Evolutionary conservation across 1,140 invertebrate species (phyloP).

Genomic region (Nephotettix cincticeps): DNA sequence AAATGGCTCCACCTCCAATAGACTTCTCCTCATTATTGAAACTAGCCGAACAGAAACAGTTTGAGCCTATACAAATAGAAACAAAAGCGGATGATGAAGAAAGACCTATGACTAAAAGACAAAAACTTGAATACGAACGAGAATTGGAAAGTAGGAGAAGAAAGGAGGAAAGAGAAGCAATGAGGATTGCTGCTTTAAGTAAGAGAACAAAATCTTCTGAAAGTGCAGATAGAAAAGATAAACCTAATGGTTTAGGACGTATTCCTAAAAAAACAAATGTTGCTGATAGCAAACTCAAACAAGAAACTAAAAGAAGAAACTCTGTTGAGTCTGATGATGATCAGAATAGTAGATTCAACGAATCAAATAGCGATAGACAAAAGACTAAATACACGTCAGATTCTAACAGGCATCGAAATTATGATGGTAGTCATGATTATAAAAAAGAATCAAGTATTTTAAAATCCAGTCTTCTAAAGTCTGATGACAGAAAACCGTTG

Average conservation of each 20-base stretch:
- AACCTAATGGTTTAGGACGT: constrained; percentile 5
- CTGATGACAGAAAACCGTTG: background rate
- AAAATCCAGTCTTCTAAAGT: too few species aligned
- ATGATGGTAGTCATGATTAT: background rate
- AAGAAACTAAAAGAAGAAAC: background rate
- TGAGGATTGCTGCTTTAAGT: constrained; percentile 31
- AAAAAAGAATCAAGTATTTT: background rate
- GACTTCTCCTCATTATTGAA: constrained; percentile 73
- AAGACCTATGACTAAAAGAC: constrained; percentile 71
- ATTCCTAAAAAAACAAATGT: constrained; percentile 7
- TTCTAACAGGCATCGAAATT: background rate
- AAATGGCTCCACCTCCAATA: constrained; percentile 64
- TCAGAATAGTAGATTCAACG: too few species aligned
- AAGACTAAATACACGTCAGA: background rate
- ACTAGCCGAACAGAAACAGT: constrained; percentile 79
- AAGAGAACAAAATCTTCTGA: constrained; percentile 17
- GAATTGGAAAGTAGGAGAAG: constrained; percentile 51
- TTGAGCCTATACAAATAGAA: constrained; percentile 68
- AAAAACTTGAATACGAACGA: constrained; percentile 68
- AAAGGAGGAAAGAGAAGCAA: constrained; percentile 47
- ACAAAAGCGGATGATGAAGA: constrained; percentile 57
- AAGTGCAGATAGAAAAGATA: background rate
- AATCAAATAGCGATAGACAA: background rate
- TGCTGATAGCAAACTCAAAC: background rate
- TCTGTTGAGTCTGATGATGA: background rate